A percentile compares a stretch with the other conserved stretches of the same genome.
Conservation (phyloP, 2,113 vertebrate species). For the Ranitomeya variabilis region DNA sequence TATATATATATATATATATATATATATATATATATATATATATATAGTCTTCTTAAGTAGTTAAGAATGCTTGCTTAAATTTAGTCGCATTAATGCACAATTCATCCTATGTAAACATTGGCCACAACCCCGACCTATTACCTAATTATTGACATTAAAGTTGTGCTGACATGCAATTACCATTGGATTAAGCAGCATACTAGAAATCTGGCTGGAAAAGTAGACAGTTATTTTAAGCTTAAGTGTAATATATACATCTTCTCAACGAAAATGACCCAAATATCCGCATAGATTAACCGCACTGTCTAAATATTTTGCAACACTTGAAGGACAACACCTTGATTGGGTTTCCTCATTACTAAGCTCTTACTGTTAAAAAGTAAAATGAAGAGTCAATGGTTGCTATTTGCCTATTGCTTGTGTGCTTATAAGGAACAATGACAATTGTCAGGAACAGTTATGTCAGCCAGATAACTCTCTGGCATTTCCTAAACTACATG, state of each 20-base stretch:
- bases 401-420: not conserved
- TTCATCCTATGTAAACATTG: not conserved
- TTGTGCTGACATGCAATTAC: not conserved
- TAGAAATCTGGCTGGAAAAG: not conserved
- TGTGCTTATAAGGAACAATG: not conserved
- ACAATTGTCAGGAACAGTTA: not conserved
- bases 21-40: too few relatives aligned
- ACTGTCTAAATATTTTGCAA: constrained; percentile 11
- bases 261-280: not conserved
- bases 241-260: not conserved
- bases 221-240: constrained; percentile 9
- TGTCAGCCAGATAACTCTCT: not conserved
- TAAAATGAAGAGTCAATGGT: not conserved
- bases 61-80: too few relatives aligned
- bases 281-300: not conserved
- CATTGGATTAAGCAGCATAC: not conserved
- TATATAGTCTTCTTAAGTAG: too few relatives aligned
- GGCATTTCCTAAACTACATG: not conserved
- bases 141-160: not conserved
- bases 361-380: not conserved
- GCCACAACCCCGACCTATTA: not conserved
- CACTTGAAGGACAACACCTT: not conserved
- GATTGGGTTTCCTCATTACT: not conserved
- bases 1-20: too few relatives aligned
- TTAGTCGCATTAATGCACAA: not conserved